Percentiles rank a stretch among this genome's conserved stretches.
Conservation (phyloP, 2,797 vertebrate genomes). For the Austrolebias charrua region DNA sequence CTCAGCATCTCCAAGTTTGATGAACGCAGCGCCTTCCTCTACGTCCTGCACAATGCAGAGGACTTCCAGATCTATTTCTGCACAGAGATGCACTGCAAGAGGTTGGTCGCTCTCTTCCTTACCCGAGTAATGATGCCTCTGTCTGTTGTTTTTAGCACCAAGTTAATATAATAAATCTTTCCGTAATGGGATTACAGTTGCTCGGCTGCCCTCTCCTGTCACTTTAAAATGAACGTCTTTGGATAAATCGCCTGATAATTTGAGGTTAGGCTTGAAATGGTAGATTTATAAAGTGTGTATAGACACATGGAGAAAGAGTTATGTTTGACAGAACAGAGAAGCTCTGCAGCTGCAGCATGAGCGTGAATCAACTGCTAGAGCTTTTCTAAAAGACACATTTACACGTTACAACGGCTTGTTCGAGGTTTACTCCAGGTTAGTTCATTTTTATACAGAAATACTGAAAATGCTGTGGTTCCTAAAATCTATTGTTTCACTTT, state of each 20-base stretch:
- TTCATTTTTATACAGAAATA: no score
- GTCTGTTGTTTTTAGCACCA: neutral
- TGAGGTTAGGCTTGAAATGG: neutral
- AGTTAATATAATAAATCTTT: neutral
- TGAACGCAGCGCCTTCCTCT: constrained; percentile 95
- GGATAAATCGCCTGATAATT: neutral
- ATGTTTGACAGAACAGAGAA: no score
- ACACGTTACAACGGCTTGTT: no score
- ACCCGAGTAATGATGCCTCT: neutral
- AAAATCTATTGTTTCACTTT: no score
- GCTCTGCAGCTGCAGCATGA: no score
- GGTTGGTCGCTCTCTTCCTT: constrained; percentile 71
- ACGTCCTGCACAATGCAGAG: constrained; percentile 96
- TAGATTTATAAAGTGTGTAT: neutral
- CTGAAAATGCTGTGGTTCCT: no score
- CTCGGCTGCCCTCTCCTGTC: neutral
- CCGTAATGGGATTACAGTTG: neutral
- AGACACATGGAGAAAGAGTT: neutral
- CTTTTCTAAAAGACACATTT: no score
- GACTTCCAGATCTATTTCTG: constrained; percentile 99
- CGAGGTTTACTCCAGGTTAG: no score
- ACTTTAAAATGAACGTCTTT: neutral
- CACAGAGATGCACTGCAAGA: constrained; percentile 96
- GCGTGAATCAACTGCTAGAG: no score
- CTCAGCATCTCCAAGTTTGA: constrained; percentile 97